Base-by-base conservation (phyloP, 2,888 invertebrate genomes). In the Drosophila melanocephala region DNA sequence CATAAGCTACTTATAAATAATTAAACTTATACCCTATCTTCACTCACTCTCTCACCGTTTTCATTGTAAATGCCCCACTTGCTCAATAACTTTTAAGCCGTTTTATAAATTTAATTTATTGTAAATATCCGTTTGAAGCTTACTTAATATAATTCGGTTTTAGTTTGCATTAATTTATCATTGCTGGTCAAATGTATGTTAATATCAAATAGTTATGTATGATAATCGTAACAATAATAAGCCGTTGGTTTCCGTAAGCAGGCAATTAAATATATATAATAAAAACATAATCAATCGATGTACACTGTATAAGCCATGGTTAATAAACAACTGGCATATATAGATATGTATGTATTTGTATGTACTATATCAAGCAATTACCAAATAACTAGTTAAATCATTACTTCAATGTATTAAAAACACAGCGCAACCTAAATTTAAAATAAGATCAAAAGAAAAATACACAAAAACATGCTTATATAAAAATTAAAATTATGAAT, bases 351-450 rank as follows among this genome's bases (percentile, higher is more conserved):
- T 64, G 62, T 76, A 50, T 74, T 56, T 68, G 28, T 60, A 42
- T 72, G 59, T 79, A 79, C 42, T 30, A 65, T 67, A 74, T 70
- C 66, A 77, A 77, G 74, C 75, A 83, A 81, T 75, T 90, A 90
- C 83, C 86, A 87, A 89, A 81, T 78, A 88, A 80, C 74, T 89
- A 89, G 89, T 84, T 89, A 90, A 89, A 86, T 91, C 91, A 89
- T 90, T 83, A 85, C 72, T 73, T 70, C 80, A 81, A 68, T 72
- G 72, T 72, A 70, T 78, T 83, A 88, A 78, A 57, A 57, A 90
- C 58, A 78, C 69, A 77, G 71, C 77, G 75, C 77, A 81, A 85
- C 67, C 79, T 72, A 72, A 76, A 69, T 60, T 58, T 72, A 79
- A 72, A 65, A 51, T 70, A 70, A 65, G 74, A 70, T 60, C 71